Percentiles rank a stretch among this genome's conserved stretches.
phyloP scores from a whole-genome alignment of 2,113 vertebrate genomes.

The Cheilinus undulatus region DNA sequence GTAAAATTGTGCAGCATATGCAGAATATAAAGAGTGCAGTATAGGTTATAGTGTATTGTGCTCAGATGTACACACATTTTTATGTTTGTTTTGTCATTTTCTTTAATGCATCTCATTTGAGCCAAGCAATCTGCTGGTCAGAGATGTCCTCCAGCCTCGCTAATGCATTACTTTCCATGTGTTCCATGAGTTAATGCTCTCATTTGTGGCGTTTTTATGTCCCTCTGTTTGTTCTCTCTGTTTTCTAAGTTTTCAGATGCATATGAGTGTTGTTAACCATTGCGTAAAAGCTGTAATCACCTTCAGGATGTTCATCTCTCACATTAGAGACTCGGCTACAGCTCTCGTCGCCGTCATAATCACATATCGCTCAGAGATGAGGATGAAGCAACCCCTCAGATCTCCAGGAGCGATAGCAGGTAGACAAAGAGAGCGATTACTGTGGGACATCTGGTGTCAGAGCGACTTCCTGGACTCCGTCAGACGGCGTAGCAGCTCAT shows the following conservation, averaged over 20 bases:
- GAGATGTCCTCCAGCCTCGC: neutral
- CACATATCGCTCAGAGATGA: constrained; percentile 29
- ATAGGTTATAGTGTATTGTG: neutral
- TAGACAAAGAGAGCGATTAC: constrained; percentile 34
- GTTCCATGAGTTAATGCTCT: neutral
- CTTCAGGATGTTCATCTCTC: constrained; percentile 12
- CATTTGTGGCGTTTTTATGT: neutral
- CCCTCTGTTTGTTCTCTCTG: neutral
- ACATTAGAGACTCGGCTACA: constrained; percentile 18
- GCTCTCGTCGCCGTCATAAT: constrained; percentile 15
- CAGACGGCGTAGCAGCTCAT: constrained; percentile 45
- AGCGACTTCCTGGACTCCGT: constrained; percentile 28
- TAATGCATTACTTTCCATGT: neutral
- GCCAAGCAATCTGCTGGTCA: neutral
- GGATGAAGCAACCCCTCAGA: constrained; percentile 13
- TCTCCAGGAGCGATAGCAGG: constrained; percentile 53
- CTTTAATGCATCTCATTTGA: neutral
- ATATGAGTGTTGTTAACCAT: neutral
- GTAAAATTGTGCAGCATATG: neutral
- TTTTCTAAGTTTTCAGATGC: neutral
- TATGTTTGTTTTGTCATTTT: neutral
- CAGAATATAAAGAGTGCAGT: neutral
- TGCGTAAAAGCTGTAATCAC: constrained; percentile 21
- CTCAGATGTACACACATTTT: neutral
- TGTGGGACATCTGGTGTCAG: constrained; percentile 54